These are phyloP conservation scores for Enteromius fasciolatus DNA, from an alignment of 2,797 vertebrate species.

Conservation along the genomic window DNA sequence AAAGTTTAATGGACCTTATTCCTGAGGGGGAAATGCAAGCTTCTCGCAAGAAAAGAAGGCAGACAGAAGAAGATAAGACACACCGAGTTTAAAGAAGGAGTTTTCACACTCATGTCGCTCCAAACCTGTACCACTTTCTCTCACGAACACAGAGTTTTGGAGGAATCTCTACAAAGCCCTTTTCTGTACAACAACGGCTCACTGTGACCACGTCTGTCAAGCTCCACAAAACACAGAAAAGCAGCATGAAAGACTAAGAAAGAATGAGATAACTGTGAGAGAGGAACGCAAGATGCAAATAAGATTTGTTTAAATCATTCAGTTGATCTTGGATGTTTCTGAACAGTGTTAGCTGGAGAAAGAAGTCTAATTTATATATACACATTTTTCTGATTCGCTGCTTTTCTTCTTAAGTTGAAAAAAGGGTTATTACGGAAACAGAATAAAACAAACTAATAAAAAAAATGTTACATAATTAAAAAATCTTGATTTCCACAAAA, in stretches of 20 bases:
- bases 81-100: not conserved
- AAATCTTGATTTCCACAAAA: too few relatives aligned
- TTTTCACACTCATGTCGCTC: conserved; percentile 5
- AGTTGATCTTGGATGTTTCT: not conserved
- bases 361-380: not conserved
- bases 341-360: not conserved
- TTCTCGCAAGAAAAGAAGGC: conserved; percentile 41
- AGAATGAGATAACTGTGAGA: not conserved
- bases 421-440: not conserved
- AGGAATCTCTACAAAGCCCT: conserved; percentile 11
- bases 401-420: not conserved
- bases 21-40: conserved; percentile 56
- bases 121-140: not conserved
- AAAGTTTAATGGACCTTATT: conserved; percentile 62
- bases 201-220: not conserved
- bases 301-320: not conserved
- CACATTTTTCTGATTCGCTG: not conserved
- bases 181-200: not conserved
- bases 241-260: not conserved
- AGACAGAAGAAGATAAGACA: conserved; percentile 18
- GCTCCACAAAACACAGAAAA: not conserved
- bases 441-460: not conserved
- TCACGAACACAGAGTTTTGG: not conserved
- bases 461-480: not conserved
- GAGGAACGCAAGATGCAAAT: not conserved